Conservation (phyloP, 2,888 invertebrate species). For the Drosophila algonquin region DNA sequence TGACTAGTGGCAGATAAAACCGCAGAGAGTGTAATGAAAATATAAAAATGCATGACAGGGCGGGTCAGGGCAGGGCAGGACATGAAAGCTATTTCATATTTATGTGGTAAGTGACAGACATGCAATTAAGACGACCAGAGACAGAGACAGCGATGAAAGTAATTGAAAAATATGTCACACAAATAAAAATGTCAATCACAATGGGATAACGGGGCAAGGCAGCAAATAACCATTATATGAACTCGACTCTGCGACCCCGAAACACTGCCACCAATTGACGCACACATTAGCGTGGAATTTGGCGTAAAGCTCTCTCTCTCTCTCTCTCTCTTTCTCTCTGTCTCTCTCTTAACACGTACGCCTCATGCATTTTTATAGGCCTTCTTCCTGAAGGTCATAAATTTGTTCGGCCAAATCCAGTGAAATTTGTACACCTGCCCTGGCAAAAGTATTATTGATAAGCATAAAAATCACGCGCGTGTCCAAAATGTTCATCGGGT, state of each 20-base stretch:
- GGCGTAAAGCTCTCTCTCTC: neutral
- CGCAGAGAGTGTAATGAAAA: slow-evolving; percentile 50
- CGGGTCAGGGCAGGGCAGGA: neutral
- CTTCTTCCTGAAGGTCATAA: slow-evolving; percentile 44
- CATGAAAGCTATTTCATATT: slow-evolving; percentile 19
- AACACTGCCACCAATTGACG: slow-evolving; percentile 17
- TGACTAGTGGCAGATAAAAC: slow-evolving; percentile 40
- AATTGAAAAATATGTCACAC: slow-evolving; percentile 15
- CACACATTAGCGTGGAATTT: slow-evolving; percentile 30
- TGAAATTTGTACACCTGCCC: slow-evolving; percentile 70
- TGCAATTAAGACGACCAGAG: slow-evolving; percentile 45
- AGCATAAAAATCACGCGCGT: slow-evolving; percentile 71
- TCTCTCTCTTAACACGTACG: slow-evolving; percentile 57
- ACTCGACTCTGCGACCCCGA: neutral
- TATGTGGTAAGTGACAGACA: slow-evolving; percentile 33
- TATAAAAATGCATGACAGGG: slow-evolving; percentile 22
- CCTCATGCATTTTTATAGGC: slow-evolving; percentile 67
- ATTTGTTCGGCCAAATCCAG: slow-evolving; percentile 62
- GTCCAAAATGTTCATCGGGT: slow-evolving; percentile 61
- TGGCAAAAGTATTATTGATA: slow-evolving; percentile 73
- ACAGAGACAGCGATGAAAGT: slow-evolving; percentile 14
- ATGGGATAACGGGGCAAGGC: neutral
- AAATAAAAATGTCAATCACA: slow-evolving; percentile 27
- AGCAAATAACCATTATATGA: neutral
- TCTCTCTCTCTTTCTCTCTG: slow-evolving; percentile 10